Base-by-base conservation (phyloP, 2,888 invertebrate species). In the Pachycephus smyrnensis region DNA sequence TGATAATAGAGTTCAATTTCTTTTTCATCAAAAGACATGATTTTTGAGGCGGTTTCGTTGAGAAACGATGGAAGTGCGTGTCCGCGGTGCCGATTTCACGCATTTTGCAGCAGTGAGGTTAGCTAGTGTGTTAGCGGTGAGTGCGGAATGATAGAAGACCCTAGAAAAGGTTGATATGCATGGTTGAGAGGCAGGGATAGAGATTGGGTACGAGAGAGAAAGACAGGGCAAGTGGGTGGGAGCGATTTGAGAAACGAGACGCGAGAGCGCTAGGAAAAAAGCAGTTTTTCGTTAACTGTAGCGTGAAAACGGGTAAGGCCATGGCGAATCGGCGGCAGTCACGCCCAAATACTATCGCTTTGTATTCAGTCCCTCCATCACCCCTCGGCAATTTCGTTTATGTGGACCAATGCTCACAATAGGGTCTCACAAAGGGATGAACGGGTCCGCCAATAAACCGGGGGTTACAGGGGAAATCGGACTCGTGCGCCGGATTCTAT, bases 341-440 rank as follows among this genome's bases (percentile, higher is more conserved):
- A 90, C 90, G 89, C 90, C 86, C 86, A 83, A 86, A 85, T 86
- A 84, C 83, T 84, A 82, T 84, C 75, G 83, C 84, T 85, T 86
- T 85, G 84, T 86, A 84, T 82, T 85, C 83, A 78, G 78, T 81
- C 80, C 85, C 86, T 86, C 81, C 80, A 83, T 82, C 80, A 80
- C 85, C 88, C 89, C 86, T 84, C 84, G 87, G 88, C 89, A 89
- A 90, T 90, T 90, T 90, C 89, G 89, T 90, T 90, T 90, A 89
- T 88, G 90, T 90, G 90, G 89, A 87, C 89, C 87, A 86, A 88
- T 90, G 89, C 86, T 87, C 88, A 87, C 88, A 88, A 87, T 87
- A 81, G 87, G 80, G 82, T 84, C 79, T 87, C 84, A 89, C 90
- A 90, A 88, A 90, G 87, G 88, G 87, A 89, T 88, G 88, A 90